Evolutionary conservation across 2,888 invertebrate genomes (phyloP), one percentile per base, ranked within the genome.

Genomic region (Trissoscelio sp.): DNA sequence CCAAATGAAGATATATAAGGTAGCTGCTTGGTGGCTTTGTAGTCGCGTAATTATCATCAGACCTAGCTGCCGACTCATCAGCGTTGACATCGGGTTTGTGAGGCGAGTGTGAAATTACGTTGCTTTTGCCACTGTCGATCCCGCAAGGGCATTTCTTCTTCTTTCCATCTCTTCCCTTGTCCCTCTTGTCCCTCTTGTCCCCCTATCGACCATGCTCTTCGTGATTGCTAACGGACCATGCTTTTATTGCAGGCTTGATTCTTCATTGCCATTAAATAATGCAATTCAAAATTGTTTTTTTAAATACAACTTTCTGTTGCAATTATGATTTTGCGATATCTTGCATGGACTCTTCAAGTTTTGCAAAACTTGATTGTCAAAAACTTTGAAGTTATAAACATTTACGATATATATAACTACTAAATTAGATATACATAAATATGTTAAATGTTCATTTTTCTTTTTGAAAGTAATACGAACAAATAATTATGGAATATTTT

Each of bases 1-100:
- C n/a, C n/a, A 72, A 78, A 72, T 70, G 78, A 78, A 78, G 78
- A 72, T 66, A 70, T 62, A 78, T 77, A 77, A 77, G 77, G 34
- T 12, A 37, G 31, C 39, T 2, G 37, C n/a, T n/a, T 11, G 6
- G 34, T n/a, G n/a, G 24, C 3, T 24, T 24, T 14, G 22, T n/a
- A 3, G 51, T n/a, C 20, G 67, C 46, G 62, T 53, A 78, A 78
- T 78, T 78, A 78, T 64, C 77, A 72, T 78, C 66, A 72, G 57
- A 55, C 62, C 24, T 48, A 57, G 74, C 18, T 57, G 55, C 7
- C 58, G 62, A 58, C 79, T 79, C 79, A 79, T 72, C 64, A 70
- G 46, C 70, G 78, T 70, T 78, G 78, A 64, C 78, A 78, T 60
- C 78, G 62, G 57, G 46, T 70, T 78, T 60, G 70, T 51, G 37